Base-by-base conservation (phyloP, 1,140 invertebrate species). In the Centruroides vittatus region DNA sequence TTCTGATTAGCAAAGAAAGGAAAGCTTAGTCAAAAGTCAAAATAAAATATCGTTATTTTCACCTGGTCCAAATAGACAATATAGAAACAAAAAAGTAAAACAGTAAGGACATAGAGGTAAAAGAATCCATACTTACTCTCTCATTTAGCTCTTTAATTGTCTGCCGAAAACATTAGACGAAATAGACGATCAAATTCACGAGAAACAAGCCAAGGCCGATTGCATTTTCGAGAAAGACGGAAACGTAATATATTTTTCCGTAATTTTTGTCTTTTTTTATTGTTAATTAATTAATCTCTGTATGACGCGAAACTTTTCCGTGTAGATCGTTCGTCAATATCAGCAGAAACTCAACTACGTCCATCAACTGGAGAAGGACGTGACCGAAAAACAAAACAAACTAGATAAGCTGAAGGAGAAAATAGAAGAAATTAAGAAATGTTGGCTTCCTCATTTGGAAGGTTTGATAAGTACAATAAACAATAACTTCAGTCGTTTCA, bases 401-500 rank as follows among this genome's bases (percentile, higher is more conserved):
- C 78, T 84, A 60, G 73, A 76, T 1, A 62, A 66, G 8, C 72
- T 84, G 41, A 75, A 77, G 68, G 72, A 70, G 8, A 70, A 75
- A 47, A 76, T 84, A 58, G 69, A 72, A 55, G 60, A 61, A 50
- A 69, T 76, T 3, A 74, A 80, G 61, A 65, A 74, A 50, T 69
- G 76, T 59, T 94, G 89, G 89, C 69, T 87, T 41, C 74, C 74
- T 1, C 76, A 81, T 10, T 70, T 93, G 1, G 69, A 79, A 59
- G 57, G 75, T 1, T 70, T 92, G 2, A 75, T 91, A 0, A 68
- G 73, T 0, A 74, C 78, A 48, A 88, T 94, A 59, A 85, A 86
- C 69, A 61, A 71, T 1, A 85, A 85, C 63, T 93, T 91, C 70
- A 76, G 79, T 34, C 67, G 76, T 23, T 88, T 86, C 69, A 91